Base-by-base conservation (phyloP, 2,113 vertebrate genomes). In the Elephantulus edwardii region DNA sequence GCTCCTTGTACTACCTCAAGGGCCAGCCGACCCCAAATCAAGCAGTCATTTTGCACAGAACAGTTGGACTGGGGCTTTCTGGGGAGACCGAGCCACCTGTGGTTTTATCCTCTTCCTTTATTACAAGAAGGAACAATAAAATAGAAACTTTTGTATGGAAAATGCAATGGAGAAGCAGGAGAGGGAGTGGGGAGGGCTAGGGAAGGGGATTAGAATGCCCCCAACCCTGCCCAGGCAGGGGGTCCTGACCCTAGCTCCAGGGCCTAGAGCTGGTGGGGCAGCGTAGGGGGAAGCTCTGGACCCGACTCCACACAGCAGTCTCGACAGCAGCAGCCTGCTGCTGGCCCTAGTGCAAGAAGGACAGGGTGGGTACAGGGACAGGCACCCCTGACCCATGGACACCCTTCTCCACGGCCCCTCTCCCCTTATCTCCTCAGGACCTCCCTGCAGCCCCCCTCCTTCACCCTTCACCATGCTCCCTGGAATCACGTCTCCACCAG, bases 81-180 rank as follows among this genome's bases (percentile, higher is more conserved):
- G 24, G 33, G 40, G 16, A 88, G 52, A 95, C 38, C 50, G 70
- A 40, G 28, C 46, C 66, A 28, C 66, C 1, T 79, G 2, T 77
- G 83, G 52, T 92, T 96, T 95, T 96, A 89, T 91, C 90, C 84
- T 96, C 90, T 97, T 96, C 92, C 96, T 98, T 98, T 98, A 98
- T 97, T 97, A 97, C 90, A 97, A 93, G 91, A 96, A 97, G 70
- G 90, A 97, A 96, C 97, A 97, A 97, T 97, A 97, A 97, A 97
- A 96, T 97, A 97, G 96, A 98, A 97, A 97, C 84, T 95, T 97
- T 96, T 95, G 93, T 97, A 96, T 97, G 96, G 96, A 97, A 97
- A 97, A 97, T 87, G 95, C 40, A 48, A 50, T 90, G 86, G 20
- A 93, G 33, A 74, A 44, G 50, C 80, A 70, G 38, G 70, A 70